Evolutionary conservation across 2,113 vertebrate genomes (phyloP), one percentile per base, ranked within the genome.

Genomic region (Stegastes partitus): DNA sequence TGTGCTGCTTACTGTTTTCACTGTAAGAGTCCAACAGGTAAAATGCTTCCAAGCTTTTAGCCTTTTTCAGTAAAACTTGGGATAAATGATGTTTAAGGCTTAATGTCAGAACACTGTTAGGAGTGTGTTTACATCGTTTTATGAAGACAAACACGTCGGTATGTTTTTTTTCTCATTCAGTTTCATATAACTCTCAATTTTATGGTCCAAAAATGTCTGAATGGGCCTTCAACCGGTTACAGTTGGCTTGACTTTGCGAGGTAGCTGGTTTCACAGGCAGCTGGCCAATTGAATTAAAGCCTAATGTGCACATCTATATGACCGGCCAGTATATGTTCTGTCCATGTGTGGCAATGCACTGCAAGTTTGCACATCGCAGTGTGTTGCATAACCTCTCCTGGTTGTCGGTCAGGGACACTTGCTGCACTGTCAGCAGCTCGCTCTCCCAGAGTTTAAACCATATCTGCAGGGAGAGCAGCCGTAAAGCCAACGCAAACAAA

Each of bases 401-500:
- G n/a, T 28, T 5, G 42, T 42, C 61, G 25, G 62, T 12, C 31
- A 14, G 45, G 57, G 54, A 82, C 80, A 82, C 73, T 82, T 0
- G 39, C 25, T 61, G 59, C 79, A 71, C 55, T 82, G 80, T 82
- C 61, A 54, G 67, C 61, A 53, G 45, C 59, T 62, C 18, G 1
- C 25, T 49, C 80, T 72, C 37, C 70, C 18, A 39, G 21, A 59
- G 58, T 18, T 4, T 72, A 61, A 1, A 10, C 11, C 63, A 9
- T 62, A 56, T 74, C 73, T 71, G 73, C 67, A 68, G 37, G 47
- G 47, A 67, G 44, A 71, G 55, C 56, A 21, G 49, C 26, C 0
- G 39, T 21, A 15, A 6, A 14, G 78, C 73, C 73, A 77, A 72
- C 72, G 28, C 67, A 44, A 82, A 67, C 80, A 67, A 61, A 31